A percentile compares a stretch with the other conserved stretches of the same genome.
Evolutionary conservation across 2,113 vertebrate species (phyloP).

Genomic region (Trogon melanurus): DNA sequence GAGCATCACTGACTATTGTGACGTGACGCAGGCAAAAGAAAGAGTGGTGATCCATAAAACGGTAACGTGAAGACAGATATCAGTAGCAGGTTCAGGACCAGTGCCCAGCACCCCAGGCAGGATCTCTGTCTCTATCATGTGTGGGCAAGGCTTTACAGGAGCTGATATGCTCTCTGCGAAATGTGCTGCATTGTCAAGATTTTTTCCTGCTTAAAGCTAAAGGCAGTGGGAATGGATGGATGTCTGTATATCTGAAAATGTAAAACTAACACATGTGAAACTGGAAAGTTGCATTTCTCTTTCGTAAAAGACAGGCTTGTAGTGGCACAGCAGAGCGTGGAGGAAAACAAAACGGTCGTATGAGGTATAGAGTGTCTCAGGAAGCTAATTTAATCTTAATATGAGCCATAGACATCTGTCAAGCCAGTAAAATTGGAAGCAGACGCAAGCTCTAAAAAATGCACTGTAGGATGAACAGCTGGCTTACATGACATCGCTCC

Average conservation of each 20-base stretch:
- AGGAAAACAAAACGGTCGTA: not conserved
- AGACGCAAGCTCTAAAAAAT: not conserved
- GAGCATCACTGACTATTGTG: not conserved
- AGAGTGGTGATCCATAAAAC: not conserved
- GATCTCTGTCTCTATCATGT: accelerated
- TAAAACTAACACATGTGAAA: not conserved
- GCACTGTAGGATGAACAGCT: constrained; percentile 15
- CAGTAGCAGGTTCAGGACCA: not conserved
- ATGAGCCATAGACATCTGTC: constrained; percentile 47
- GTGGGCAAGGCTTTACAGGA: not conserved
- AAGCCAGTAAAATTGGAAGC: constrained; percentile 19
- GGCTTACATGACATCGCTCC: not conserved
- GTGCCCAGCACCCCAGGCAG: not conserved
- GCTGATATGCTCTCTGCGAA: not conserved
- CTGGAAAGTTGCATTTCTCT: not conserved
- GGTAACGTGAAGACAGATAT: not conserved
- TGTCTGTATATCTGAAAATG: not conserved
- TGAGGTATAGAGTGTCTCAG: not conserved
- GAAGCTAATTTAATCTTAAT: constrained; percentile 56
- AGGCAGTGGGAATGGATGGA: not conserved
- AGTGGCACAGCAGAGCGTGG: not conserved
- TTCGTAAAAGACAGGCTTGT: not conserved
- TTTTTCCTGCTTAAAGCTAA: not conserved
- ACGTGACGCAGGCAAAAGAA: not conserved
- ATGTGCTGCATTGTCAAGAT: not conserved